Conservation (phyloP, 2,113 vertebrate genomes). For the Diadophis punctatus region DNA sequence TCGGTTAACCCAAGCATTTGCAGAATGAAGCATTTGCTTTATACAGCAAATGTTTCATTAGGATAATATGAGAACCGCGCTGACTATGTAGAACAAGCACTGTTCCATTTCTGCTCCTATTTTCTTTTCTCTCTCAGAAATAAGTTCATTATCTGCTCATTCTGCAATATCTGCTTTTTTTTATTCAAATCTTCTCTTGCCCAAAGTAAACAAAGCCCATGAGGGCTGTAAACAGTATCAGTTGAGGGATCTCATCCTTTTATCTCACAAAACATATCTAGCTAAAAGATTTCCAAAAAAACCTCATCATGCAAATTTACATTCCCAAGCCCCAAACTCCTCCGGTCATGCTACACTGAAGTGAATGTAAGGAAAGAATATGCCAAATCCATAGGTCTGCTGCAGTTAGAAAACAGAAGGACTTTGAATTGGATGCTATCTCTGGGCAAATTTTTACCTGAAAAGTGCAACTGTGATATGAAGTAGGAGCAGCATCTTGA, state of each 20-base stretch:
- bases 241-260: neutral
- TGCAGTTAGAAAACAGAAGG: neutral
- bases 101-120: neutral
- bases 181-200: neutral
- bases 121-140: neutral
- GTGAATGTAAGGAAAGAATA: neutral
- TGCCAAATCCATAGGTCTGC: neutral
- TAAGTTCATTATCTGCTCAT: neutral
- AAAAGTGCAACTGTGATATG: neutral
- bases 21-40: neutral
- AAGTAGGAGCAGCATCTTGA: neutral
- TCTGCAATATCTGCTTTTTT: neutral
- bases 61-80: neutral
- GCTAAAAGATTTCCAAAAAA: neutral
- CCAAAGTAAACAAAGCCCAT: neutral
- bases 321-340: neutral
- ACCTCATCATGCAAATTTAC: neutral
- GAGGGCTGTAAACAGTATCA: neutral
- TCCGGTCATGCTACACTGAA: neutral
- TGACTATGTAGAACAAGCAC: neutral
- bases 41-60: conserved; percentile 19
- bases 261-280: neutral
- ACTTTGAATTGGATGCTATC: neutral
- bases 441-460: neutral
- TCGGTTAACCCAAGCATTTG: neutral